Conservation (phyloP, 2,888 invertebrate genomes). For the Watsonalla cultraria region DNA sequence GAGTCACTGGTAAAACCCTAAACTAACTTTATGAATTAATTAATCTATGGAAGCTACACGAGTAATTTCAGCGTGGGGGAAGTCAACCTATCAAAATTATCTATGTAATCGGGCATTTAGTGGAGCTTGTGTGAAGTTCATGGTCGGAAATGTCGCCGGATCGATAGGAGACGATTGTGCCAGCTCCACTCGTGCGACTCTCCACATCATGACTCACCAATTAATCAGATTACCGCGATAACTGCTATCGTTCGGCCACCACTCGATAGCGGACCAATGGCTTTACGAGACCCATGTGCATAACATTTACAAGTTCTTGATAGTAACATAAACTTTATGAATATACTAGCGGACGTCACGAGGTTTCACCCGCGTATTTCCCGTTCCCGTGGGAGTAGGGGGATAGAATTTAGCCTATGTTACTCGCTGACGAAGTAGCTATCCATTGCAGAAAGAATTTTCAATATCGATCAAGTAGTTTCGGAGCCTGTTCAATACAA, state of each 20-base stretch:
- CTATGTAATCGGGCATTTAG: constrained; percentile 20
- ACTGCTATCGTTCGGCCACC: constrained; percentile 42
- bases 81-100: constrained; percentile 8
- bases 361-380: no score
- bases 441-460: no score
- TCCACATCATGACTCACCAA: constrained; percentile 51
- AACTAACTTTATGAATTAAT: no score
- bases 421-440: no score
- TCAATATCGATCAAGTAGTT: no score
- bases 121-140: constrained; percentile 37
- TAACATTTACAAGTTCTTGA: no score
- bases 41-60: background rate
- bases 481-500: no score
- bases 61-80: no score
- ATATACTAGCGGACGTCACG: no score
- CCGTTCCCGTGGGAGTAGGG: no score
- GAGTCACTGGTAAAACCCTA: constrained; percentile 3
- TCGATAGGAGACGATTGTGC: constrained; percentile 32
- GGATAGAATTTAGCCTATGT: no score
- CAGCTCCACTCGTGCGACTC: constrained; percentile 29
- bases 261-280: constrained; percentile 34
- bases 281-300: constrained; percentile 18
- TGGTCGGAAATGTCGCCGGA: constrained; percentile 27
- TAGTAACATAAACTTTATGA: no score
- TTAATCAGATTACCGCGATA: constrained; percentile 67